phyloP scores from a whole-genome alignment of 2,888 invertebrate genomes.

The Ophraella communa region DNA sequence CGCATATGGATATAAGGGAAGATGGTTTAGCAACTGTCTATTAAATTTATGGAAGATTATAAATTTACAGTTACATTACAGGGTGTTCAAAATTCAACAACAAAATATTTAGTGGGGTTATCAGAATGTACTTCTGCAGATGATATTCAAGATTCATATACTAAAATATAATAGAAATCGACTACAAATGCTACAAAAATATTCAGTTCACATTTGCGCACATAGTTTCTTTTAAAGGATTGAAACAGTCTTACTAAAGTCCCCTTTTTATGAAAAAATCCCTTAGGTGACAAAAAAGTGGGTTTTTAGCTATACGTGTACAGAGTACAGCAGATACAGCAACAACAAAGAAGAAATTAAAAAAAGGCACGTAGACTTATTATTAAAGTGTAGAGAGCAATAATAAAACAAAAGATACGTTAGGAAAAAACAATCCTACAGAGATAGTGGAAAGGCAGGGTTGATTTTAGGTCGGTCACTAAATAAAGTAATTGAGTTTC shows the following conservation, averaged over 20 bases:
- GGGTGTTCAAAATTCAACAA: no score
- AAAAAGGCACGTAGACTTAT: neutral
- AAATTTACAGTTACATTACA: no score
- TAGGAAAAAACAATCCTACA: neutral
- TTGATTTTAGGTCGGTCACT: neutral
- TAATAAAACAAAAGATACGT: neutral
- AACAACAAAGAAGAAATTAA: neutral
- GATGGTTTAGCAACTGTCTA: no score
- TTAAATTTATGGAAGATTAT: no score
- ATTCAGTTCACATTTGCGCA: neutral
- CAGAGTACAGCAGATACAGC: neutral
- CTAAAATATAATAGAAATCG: no score
- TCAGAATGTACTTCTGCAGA: no score
- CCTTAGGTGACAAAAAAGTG: neutral
- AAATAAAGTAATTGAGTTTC: neutral
- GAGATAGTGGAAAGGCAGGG: neutral
- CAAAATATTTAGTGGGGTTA: no score
- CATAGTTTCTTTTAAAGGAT: neutral
- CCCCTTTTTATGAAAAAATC: neutral
- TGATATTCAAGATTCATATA: no score
- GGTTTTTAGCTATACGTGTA: neutral
- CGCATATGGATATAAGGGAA: no score
- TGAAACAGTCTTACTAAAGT: neutral
- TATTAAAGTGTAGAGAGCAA: neutral
- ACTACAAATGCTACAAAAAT: no score